Base-by-base conservation (phyloP, 2,113 vertebrate genomes). In the Leucoraja erinaceus region DNA sequence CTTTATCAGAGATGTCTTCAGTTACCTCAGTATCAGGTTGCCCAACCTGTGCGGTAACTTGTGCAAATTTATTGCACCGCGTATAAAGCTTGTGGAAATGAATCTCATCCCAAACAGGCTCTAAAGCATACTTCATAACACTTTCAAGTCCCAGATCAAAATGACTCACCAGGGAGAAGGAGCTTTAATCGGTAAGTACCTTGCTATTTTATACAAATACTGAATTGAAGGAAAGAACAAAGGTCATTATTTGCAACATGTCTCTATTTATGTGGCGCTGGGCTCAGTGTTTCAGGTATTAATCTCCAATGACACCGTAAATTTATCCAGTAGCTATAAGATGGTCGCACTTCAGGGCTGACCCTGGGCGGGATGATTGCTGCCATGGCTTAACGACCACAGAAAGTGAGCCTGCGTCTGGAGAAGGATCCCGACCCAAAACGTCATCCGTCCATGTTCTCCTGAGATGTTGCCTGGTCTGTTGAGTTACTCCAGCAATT, bases 121-220 rank as follows among this genome's bases (percentile, higher is more conserved):
- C 66, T 91, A 91, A 70, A 91, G 68, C 22, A 14, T 31, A 38
- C 22, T 91, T 91, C 68, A 25, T 91, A 91, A 91, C 68, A 74
- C 90, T 91, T 91, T 54, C 63, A 91, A 91, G 33, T 91, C 68
- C 38, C 16, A 72, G 90, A 28, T 72, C 66, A 72, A 91, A 91
- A 91, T 91, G 66, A 91, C 90, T 74, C 90, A 91, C 68, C 20
- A 5, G 22, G 66, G 33, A 72, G 68, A 91, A 0, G 47, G 90
- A 72, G 90, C 68, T 91, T 91, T 91, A 74, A 70, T 66, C 28
- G 83, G 59, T 20, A 91, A 74, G 33, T 91, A 38, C 90, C 22
- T 72, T 91, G 72, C 31, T 91, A 47, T 91, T 70, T 70, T 72
- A 18, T 91, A 88, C 83, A 88, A 88, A 63, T 88, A 61, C 28